Evolutionary conservation across 2,888 invertebrate genomes (phyloP).

Genomic region (Oxyteleia sp.): DNA sequence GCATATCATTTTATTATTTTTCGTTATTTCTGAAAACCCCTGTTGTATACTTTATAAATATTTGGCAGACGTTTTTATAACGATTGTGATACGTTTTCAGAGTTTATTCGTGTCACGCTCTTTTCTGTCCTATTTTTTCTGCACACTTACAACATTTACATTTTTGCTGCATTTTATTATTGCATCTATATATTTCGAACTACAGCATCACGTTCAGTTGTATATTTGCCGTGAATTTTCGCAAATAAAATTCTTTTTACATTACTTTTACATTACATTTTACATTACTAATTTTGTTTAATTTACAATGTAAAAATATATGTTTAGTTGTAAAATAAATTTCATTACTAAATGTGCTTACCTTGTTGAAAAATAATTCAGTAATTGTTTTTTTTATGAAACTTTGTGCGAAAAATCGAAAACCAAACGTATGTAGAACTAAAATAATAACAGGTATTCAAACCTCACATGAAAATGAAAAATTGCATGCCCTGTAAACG

Average conservation of each 20-base stretch:
- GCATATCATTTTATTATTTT: conserved; percentile 3
- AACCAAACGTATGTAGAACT: too few relatives aligned
- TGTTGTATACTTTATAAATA: conserved; percentile 41
- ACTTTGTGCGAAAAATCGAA: too few relatives aligned
- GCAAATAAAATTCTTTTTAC: neutral
- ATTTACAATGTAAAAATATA: too few relatives aligned
- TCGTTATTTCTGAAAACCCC: conserved; percentile 13
- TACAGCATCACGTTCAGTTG: conserved; percentile 25
- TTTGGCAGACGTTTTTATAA: conserved; percentile 40
- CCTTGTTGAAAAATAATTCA: too few relatives aligned
- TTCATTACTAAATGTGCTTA: too few relatives aligned
- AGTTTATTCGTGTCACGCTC: conserved; percentile 41
- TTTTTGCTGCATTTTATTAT: conserved; percentile 39
- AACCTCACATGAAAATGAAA: too few relatives aligned
- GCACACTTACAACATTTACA: conserved; percentile 46
- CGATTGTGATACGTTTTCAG: conserved; percentile 41
- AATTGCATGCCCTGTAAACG: too few relatives aligned
- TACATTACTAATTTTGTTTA: neutral
- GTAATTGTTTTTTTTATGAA: too few relatives aligned
- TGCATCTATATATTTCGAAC: conserved; percentile 14
- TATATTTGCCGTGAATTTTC: conserved; percentile 18
- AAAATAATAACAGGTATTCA: too few relatives aligned
- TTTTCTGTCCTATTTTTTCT: conserved; percentile 38
- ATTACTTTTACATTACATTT: neutral
- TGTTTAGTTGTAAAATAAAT: too few relatives aligned